Conservation (phyloP, 2,797 vertebrate species). For the Clarias laeviceps region DNA sequence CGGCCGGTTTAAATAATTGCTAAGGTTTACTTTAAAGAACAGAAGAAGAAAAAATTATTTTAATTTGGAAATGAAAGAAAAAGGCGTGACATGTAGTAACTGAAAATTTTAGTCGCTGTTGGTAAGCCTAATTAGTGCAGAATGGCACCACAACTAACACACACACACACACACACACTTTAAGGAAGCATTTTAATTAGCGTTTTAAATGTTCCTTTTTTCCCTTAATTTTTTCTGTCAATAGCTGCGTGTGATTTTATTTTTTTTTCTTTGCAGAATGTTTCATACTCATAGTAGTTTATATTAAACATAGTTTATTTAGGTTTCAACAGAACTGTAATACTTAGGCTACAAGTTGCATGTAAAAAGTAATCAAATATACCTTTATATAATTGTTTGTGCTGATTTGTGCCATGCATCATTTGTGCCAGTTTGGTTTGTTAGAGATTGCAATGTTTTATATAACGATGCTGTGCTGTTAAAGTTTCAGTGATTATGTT, state of each 20-base stretch:
- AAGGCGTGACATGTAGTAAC: neutral
- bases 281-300: slow-evolving; percentile 18
- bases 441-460: neutral
- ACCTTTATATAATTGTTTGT: neutral
- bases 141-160: slow-evolving; percentile 60
- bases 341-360: neutral
- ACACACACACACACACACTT: slow-evolving; percentile 53
- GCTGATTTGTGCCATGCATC: neutral
- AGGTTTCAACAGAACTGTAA: neutral
- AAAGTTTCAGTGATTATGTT: neutral
- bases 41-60: slow-evolving; percentile 76
- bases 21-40: slow-evolving; percentile 79
- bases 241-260: neutral
- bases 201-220: slow-evolving; percentile 52
- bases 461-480: neutral
- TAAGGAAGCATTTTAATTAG: slow-evolving; percentile 22
- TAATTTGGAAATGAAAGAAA: slow-evolving; percentile 71
- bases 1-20: slow-evolving; percentile 79
- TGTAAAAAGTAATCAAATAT: neutral
- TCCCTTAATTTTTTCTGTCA: neutral
- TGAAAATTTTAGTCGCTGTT: slow-evolving; percentile 53
- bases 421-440: neutral
- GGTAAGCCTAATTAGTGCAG: slow-evolving; percentile 73
- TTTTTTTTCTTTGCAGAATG: neutral
- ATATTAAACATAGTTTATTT: neutral